Evolutionary conservation across 37 sponge, comb jelly and placozoan species (phyloP), one percentile per base, ranked within the genome.

Genomic region (Petrosia ficiformis): DNA sequence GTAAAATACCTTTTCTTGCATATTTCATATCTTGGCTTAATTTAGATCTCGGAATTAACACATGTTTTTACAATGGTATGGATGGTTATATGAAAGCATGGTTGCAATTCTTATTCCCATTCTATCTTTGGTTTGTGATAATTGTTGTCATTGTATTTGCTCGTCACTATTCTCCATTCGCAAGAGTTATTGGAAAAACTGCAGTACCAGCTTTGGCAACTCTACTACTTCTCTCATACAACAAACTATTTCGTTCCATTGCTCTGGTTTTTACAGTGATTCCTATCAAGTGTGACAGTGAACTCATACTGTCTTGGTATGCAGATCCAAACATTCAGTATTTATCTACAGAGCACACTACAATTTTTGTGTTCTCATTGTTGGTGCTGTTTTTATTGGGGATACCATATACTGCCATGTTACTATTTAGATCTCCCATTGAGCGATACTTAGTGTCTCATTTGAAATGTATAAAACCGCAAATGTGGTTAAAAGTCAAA

Each of bases 321-420:
- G 54, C 30, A 37, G 82, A 82, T 52, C 57, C 57, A 25, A 74
- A 73, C 57, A 59, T 82, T 16, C 54, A 1, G 57, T 82, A 40
- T 22, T 57, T 82, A 35, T 42, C 36, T 16, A 14, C 56, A 32
- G 66, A 74, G 19, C 82, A 82, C 66, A n/a, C 54, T 16, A 26
- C 56, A 1, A 74, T 82, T 0, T 72, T 72, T 48, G 32, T 65
- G 19, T n/a, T 52, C 10, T 66, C 41, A 29, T 24, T 52, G 8
- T 11, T 74, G 29, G n/a, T 73, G 22, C 24, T 2, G 25, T 36
- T 48, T 2, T 32, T 82, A 1, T 19, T 32, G 11, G 22, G 48
- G 24, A 1, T 66, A 1, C 41, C 32, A 31, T 74, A 67, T 52
- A 48, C 40, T 3, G 1, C 67, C 4, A 4, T 82, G 3, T 59